A percentile compares a stretch with the other conserved stretches of the same genome.
Evolutionary conservation across 2,797 vertebrate species (phyloP).

Genomic region (Phataginus tricuspis): DNA sequence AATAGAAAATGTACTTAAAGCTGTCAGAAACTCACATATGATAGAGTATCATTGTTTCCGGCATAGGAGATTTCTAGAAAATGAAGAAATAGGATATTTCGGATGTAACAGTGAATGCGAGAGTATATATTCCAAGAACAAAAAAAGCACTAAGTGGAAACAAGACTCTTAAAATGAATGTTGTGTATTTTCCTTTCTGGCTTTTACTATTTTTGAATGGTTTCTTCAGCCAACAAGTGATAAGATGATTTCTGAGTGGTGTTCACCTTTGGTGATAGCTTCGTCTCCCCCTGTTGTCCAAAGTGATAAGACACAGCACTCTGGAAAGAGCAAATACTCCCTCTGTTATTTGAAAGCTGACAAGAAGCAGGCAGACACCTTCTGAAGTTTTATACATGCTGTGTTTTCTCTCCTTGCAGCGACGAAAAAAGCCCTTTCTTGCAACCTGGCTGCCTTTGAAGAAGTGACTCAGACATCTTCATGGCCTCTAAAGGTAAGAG

Average conservation of each 20-base stretch:
- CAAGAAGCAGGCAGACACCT: conserved; percentile 72
- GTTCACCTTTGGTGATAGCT: conserved; percentile 62
- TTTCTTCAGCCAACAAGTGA: background rate
- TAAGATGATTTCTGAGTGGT: background rate
- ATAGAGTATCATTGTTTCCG: background rate
- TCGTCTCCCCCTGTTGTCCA: conserved; percentile 81
- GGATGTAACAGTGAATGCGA: background rate
- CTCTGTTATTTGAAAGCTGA: conserved; percentile 78
- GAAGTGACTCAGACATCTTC: conserved; percentile 84
- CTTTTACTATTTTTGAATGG: conserved; percentile 37
- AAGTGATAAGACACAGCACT: conserved; percentile 76
- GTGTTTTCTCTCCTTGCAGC: conserved; percentile 78
- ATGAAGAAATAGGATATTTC: background rate
- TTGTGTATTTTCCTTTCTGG: background rate
- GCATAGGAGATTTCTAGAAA: background rate
- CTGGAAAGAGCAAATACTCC: conserved; percentile 64
- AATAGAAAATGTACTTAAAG: background rate
- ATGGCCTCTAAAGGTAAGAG: conserved; percentile 90
- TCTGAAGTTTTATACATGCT: conserved; percentile 84
- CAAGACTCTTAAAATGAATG: background rate
- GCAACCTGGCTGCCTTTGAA: conserved; percentile 87
- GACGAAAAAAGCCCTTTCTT: conserved; percentile 84
- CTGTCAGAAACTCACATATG: background rate
- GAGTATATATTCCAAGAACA: background rate
- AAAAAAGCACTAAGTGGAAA: background rate